These are phyloP conservation scores for Rhorus exstirpatorius DNA, from an alignment of 2,888 invertebrate genomes.

Conservation along the genomic window DNA sequence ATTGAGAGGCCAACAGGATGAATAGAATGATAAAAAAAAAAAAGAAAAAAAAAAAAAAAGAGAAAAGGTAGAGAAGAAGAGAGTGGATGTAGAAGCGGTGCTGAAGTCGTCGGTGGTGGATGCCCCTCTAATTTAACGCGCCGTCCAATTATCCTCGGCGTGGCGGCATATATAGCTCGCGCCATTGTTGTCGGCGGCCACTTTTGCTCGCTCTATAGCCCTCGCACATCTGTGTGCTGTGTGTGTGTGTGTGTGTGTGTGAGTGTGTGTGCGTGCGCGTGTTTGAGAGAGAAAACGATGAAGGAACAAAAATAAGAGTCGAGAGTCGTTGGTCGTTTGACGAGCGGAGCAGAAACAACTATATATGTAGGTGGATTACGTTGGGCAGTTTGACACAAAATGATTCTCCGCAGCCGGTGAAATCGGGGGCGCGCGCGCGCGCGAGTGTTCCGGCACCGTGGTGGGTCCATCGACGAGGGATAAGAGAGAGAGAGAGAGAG, in stretches of 20 bases:
- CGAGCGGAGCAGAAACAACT: slow-evolving; percentile 31
- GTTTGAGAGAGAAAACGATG: slow-evolving; percentile 7
- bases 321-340: slow-evolving; percentile 61
- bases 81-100: slow-evolving; percentile 71
- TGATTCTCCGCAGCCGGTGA: slow-evolving; percentile 17
- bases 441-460: slow-evolving; percentile 53
- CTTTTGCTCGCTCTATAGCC: slow-evolving; percentile 73
- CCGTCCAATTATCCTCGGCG: slow-evolving; percentile 82
- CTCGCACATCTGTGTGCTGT: slow-evolving; percentile 59
- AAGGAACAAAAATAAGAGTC: slow-evolving; percentile 36
- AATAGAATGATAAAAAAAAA: no score
- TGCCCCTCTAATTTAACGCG: slow-evolving; percentile 83
- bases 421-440: slow-evolving; percentile 42
- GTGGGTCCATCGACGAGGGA: slow-evolving; percentile 55
- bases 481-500: slow-evolving; percentile 7
- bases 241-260: slow-evolving; percentile 9
- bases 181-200: slow-evolving; percentile 71
- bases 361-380: slow-evolving; percentile 29
- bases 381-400: slow-evolving; percentile 29
- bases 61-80: slow-evolving; percentile 58
- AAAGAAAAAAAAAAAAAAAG: neutral
- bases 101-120: slow-evolving; percentile 75
- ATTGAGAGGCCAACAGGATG: no score
- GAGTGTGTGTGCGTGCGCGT: slow-evolving; percentile 1
- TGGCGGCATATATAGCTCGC: slow-evolving; percentile 74